Evolutionary conservation across 2,113 vertebrate genomes (phyloP).

Genomic region (Clarias gariepinus): DNA sequence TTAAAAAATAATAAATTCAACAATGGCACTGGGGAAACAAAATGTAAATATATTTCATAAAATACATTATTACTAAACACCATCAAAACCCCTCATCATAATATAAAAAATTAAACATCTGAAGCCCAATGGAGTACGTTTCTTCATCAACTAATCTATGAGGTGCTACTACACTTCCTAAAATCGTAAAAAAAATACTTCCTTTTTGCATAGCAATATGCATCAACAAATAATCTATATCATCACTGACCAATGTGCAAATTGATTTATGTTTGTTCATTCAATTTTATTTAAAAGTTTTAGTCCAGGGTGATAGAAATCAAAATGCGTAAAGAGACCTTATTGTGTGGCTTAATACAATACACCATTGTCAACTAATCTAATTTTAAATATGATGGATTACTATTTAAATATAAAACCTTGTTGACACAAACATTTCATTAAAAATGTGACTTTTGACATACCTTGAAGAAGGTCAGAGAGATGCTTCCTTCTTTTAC

Average conservation of each 20-base stretch:
- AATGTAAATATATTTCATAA: no score
- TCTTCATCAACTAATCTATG: background rate
- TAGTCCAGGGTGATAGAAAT: background rate
- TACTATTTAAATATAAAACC: background rate
- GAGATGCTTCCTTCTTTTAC: constrained; percentile 59
- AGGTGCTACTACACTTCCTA: background rate
- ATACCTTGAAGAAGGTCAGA: constrained; percentile 68
- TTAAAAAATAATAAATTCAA: no score
- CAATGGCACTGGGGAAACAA: no score
- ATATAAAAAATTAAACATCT: no score
- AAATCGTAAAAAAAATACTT: no score
- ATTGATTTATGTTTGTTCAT: background rate
- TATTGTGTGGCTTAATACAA: background rate
- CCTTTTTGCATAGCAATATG: constrained; percentile 6
- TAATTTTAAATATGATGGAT: background rate
- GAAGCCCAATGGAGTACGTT: background rate
- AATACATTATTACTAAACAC: background rate
- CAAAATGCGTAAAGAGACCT: background rate
- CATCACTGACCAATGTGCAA: background rate
- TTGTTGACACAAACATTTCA: background rate
- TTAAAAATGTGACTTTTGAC: constrained; percentile 2
- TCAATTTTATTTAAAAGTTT: background rate
- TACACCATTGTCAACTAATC: background rate
- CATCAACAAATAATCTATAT: background rate
- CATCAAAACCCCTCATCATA: background rate